Conservation (phyloP, 2,797 vertebrate genomes). For the Threskiornis aethiopicus region DNA sequence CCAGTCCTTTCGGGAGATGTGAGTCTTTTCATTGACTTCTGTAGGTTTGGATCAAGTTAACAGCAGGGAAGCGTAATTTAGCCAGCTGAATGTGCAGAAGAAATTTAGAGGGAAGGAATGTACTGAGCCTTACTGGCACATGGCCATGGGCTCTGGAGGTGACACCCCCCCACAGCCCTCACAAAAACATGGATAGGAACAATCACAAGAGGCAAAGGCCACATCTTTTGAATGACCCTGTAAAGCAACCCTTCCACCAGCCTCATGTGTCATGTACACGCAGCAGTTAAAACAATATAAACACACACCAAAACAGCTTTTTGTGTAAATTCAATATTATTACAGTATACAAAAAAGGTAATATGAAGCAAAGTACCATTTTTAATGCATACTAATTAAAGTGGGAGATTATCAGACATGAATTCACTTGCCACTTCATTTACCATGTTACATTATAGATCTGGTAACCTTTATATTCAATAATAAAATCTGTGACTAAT, state of each 20-base stretch:
- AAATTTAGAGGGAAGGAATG: background rate
- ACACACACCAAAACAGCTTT: background rate
- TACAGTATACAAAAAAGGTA: background rate
- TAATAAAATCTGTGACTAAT: constrained; percentile 29
- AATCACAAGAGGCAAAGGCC: background rate
- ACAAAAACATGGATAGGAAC: background rate
- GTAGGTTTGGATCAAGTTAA: background rate
- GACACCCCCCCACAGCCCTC: background rate
- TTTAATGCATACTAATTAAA: constrained; percentile 36
- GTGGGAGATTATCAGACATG: constrained; percentile 29
- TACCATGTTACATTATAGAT: constrained; percentile 30
- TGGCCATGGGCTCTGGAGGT: background rate
- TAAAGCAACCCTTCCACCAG: background rate
- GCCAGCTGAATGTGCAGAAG: rapidly evolving
- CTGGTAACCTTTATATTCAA: constrained; percentile 48
- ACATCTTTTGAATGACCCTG: background rate
- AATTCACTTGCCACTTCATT: constrained; percentile 50
- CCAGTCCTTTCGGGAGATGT: background rate
- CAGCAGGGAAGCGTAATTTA: background rate
- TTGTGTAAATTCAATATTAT: background rate
- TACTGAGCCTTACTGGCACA: background rate
- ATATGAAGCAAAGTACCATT: background rate
- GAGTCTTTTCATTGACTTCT: background rate
- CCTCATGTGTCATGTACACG: background rate
- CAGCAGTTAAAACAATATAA: background rate